Conservation (phyloP, 1,140 invertebrate genomes). For the Adelges cooleyi region DNA sequence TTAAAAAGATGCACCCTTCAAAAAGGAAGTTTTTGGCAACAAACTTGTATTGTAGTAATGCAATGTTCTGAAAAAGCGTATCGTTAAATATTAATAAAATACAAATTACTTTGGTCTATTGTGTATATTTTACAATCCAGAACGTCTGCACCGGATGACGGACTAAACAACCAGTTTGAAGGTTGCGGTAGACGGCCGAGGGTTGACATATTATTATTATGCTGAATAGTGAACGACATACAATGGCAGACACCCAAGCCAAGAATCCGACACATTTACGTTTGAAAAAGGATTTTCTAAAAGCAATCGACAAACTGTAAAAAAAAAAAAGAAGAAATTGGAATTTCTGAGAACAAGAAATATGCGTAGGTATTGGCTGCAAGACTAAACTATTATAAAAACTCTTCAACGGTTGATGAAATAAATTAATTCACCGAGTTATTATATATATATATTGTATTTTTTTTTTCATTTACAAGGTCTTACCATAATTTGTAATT, state of each 20-base stretch:
- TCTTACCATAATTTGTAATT: no score
- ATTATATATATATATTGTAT: no score
- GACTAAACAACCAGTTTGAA: no score
- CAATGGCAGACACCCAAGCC: constrained; percentile 17
- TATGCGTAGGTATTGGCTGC: no score
- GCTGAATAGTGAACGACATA: not conserved
- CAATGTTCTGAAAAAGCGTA: no score
- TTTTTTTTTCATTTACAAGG: no score
- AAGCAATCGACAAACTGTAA: not conserved
- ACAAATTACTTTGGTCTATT: not conserved
- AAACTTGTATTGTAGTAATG: no score
- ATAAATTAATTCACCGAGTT: no score
- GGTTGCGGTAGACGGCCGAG: constrained; percentile 17
- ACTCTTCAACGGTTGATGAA: no score
- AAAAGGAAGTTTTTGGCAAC: no score
- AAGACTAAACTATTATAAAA: no score
- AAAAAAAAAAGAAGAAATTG: not conserved
- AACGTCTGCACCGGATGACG: not conserved
- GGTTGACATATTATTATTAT: constrained; percentile 34
- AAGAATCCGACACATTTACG: constrained; percentile 9
- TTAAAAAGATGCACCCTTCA: no score
- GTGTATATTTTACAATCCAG: not conserved
- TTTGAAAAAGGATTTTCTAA: constrained; percentile 8
- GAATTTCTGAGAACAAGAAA: constrained; percentile 11
- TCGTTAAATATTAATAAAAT: not conserved